A percentile compares a stretch with the other conserved stretches of the same genome.
phyloP scores from a whole-genome alignment of 2,888 invertebrate genomes.

The Catocala fraxini region DNA sequence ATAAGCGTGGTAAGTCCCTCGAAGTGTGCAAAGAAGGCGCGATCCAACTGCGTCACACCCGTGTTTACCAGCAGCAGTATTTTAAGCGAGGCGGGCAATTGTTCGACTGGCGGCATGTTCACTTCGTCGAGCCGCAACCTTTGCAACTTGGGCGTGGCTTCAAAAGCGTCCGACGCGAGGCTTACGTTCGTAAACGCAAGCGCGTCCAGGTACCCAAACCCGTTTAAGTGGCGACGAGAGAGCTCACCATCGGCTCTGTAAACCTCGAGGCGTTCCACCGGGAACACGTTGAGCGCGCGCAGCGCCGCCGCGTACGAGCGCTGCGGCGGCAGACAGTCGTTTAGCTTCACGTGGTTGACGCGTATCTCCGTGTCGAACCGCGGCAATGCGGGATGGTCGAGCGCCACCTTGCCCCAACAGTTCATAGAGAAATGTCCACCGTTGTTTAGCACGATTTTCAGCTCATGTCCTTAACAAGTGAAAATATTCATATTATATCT shows the following conservation, averaged over 20 bases:
- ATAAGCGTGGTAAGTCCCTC: conserved; percentile 14
- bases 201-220: conserved; percentile 88
- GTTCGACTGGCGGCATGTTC: conserved; percentile 7
- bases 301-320: conserved; percentile 27
- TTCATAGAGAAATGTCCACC: conserved; percentile 23
- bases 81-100: conserved; percentile 16
- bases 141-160: conserved; percentile 13
- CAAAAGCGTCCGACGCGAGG: conserved; percentile 3
- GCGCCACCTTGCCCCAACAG: conserved; percentile 28
- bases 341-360: conserved; percentile 19
- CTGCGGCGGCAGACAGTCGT: conserved; percentile 20
- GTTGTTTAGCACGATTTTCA: conserved; percentile 28
- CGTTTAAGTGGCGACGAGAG: conserved; percentile 82
- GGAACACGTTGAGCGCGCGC: conserved; percentile 22
- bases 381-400: conserved; percentile 37
- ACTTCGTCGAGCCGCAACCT: conserved; percentile 13
- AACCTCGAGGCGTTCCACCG: not conserved
- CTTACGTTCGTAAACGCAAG: conserved; percentile 71
- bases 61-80: conserved; percentile 22
- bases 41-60: conserved; percentile 8
- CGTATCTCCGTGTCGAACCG: conserved; percentile 24
- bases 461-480: conserved; percentile 15
- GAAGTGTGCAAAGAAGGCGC: conserved; percentile 19
- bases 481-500: no score
- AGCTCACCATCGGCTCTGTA: conserved; percentile 5